phyloP scores from a whole-genome alignment of 2,888 invertebrate genomes.

The Notocelia uddmanniana region DNA sequence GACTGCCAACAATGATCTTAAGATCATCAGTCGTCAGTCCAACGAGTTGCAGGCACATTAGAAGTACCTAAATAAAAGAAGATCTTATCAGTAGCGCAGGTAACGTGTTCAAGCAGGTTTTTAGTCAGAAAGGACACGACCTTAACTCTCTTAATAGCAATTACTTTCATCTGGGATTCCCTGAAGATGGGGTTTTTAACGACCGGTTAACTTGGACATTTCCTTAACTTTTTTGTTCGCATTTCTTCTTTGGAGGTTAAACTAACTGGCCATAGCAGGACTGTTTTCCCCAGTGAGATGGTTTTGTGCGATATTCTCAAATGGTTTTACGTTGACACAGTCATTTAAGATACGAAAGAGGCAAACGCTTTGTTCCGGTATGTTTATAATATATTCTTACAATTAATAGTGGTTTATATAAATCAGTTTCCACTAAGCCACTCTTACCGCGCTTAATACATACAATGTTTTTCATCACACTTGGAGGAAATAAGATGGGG shows the following conservation, averaged over 20 bases:
- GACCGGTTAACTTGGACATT: background rate
- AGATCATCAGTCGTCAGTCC: too few species aligned
- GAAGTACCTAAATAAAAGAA: background rate
- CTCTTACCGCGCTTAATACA: too few species aligned
- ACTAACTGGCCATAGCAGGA: background rate
- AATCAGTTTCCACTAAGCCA: too few species aligned
- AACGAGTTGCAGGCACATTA: background rate
- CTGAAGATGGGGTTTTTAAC: background rate
- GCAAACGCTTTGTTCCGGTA: background rate
- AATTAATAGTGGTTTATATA: too few species aligned
- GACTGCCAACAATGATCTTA: too few species aligned
- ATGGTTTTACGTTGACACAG: background rate
- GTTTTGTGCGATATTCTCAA: background rate
- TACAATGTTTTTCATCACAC: too few species aligned
- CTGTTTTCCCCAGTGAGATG: background rate
- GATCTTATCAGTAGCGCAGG: slow-evolving; percentile 2
- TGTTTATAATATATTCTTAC: too few species aligned
- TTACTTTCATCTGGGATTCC: slow-evolving; percentile 18
- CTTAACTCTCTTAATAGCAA: slow-evolving; percentile 1
- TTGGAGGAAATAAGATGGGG: too few species aligned
- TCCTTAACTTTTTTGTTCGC: slow-evolving; percentile 14
- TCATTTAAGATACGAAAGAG: background rate
- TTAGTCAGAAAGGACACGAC: background rate
- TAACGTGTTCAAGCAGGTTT: background rate
- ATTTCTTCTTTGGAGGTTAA: slow-evolving; percentile 1